Conservation (phyloP, 1,140 invertebrate genomes). For the Lordiphosa collinella region DNA sequence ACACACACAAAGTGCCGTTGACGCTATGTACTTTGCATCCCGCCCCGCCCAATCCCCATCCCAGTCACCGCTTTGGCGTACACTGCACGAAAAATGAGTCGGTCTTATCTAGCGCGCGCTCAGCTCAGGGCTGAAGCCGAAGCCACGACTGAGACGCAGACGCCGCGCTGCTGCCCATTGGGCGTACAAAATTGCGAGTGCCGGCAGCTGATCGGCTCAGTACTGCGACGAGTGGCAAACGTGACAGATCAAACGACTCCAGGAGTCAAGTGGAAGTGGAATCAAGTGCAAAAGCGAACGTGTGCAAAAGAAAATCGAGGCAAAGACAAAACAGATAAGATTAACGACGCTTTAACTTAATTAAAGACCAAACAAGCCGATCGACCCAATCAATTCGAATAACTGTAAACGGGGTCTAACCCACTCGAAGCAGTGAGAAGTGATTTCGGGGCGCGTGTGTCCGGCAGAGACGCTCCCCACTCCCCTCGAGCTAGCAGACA, state of each 20-base stretch:
- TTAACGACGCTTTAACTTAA: conserved; percentile 44
- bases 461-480: neutral
- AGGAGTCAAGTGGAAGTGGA: neutral
- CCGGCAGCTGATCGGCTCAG: conserved; percentile 57
- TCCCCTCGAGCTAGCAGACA: too few relatives aligned
- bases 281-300: neutral
- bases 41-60: neutral
- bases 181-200: conserved; percentile 61
- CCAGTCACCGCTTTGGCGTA: conserved; percentile 1
- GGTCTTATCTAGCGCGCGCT: neutral
- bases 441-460: conserved; percentile 1
- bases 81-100: conserved; percentile 18
- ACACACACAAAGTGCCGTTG: conserved; percentile 4
- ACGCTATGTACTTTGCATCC: conserved; percentile 35
- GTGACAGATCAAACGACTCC: conserved; percentile 6
- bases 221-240: conserved; percentile 24
- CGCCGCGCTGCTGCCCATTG: neutral
- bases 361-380: conserved; percentile 33
- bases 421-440: neutral
- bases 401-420: conserved; percentile 15
- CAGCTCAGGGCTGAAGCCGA: conserved; percentile 4
- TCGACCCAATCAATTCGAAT: conserved; percentile 14
- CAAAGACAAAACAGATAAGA: conserved; percentile 42
- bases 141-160: neutral
- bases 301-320: conserved; percentile 8